phyloP scores from a whole-genome alignment of 2,797 vertebrate genomes.

The Melopsittacus undulatus region DNA sequence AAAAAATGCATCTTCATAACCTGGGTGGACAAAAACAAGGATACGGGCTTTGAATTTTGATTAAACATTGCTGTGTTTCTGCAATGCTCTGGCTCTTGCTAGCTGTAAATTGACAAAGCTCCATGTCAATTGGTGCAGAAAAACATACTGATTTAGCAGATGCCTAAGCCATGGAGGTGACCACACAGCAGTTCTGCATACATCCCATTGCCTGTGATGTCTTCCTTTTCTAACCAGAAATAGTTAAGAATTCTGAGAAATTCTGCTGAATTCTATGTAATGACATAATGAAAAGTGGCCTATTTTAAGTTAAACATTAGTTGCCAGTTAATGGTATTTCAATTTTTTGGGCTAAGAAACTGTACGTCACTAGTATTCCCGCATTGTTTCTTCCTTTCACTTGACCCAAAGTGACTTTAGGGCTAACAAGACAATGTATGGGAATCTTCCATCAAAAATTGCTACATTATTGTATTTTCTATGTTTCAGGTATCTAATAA shows the following conservation, averaged over 20 bases:
- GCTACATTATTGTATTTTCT: background rate
- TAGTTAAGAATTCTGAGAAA: background rate
- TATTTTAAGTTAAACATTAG: background rate
- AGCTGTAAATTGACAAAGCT: background rate
- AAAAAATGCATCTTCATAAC: background rate
- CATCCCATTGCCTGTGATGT: rapidly evolving
- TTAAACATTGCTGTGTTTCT: background rate
- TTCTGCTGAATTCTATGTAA: background rate
- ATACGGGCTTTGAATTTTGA: background rate
- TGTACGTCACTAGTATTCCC: background rate
- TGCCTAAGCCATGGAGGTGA: background rate
- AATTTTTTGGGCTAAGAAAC: background rate
- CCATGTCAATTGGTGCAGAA: rapidly evolving
- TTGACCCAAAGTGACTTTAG: background rate
- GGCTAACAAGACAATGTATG: background rate
- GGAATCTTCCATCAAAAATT: background rate
- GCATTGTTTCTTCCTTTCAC: background rate
- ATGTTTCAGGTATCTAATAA: background rate
- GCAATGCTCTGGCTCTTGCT: rapidly evolving
- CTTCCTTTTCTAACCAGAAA: background rate
- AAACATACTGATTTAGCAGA: background rate
- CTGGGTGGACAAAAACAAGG: background rate
- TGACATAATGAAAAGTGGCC: background rate
- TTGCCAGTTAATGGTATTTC: background rate
- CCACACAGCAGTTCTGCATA: rapidly evolving